A percentile compares a stretch with the other conserved stretches of the same genome.
Evolutionary conservation across 2,888 invertebrate species (phyloP).

Genomic region (Machimus atricapillus): DNA sequence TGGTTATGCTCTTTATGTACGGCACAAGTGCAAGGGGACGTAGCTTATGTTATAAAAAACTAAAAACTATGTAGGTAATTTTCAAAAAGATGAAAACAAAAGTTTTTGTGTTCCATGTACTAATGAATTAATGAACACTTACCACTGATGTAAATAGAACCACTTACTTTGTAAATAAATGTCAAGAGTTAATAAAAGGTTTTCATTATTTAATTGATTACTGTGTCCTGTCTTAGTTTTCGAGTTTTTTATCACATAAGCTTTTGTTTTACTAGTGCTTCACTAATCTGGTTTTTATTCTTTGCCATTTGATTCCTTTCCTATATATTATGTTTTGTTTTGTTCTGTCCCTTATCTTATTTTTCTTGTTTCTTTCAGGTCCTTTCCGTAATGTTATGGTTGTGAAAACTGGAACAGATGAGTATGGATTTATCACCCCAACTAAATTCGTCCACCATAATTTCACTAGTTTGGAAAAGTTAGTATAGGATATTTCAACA

Average conservation of each 20-base stretch:
- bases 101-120: background rate
- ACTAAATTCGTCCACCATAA: slow-evolving; percentile 80
- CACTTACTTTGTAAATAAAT: background rate
- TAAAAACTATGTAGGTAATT: background rate
- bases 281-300: background rate
- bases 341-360: background rate
- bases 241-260: slow-evolving; percentile 45
- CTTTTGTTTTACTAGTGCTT: slow-evolving; percentile 12
- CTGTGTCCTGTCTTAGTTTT: background rate
- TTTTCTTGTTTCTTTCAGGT: slow-evolving; percentile 49
- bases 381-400: slow-evolving; percentile 58
- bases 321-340: slow-evolving; percentile 5
- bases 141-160: background rate
- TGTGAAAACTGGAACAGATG: slow-evolving; percentile 50
- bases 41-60: slow-evolving; percentile 42
- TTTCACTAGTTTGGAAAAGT: slow-evolving; percentile 73
- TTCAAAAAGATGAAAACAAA: background rate
- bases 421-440: slow-evolving; percentile 62
- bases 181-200: background rate
- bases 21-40: background rate
- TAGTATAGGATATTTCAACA: slow-evolving; percentile 50
- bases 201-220: background rate
- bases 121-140: background rate
- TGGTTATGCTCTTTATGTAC: background rate
- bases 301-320: background rate